Conservation (phyloP, 2,888 invertebrate species). For the Polyommatus iphigenia region DNA sequence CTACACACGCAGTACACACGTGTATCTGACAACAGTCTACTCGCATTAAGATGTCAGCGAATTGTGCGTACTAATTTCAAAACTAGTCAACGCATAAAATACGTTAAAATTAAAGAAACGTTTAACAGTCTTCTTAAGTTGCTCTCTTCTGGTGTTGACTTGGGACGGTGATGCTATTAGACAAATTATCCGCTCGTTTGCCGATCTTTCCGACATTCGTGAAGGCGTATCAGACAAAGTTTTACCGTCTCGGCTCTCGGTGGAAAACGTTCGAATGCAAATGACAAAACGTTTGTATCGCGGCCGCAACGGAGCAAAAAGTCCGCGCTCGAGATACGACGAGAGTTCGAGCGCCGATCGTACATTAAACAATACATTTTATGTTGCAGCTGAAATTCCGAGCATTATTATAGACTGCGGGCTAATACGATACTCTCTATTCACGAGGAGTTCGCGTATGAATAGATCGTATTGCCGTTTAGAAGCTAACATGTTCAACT, state of each 20-base stretch:
- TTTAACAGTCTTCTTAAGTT: background rate
- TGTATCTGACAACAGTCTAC: background rate
- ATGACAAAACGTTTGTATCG: conserved; percentile 7
- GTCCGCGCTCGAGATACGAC: background rate
- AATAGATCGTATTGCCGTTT: background rate
- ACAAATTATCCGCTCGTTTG: background rate
- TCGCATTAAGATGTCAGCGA: background rate
- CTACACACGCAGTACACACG: background rate
- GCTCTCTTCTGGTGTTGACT: background rate
- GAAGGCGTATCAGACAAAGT: background rate
- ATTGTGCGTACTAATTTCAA: background rate
- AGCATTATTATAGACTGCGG: background rate
- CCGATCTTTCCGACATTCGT: background rate
- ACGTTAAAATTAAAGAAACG: background rate
- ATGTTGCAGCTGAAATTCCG: background rate
- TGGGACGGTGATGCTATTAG: background rate
- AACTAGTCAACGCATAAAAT: background rate
- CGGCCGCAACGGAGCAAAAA: background rate
- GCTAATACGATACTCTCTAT: background rate
- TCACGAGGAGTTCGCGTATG: background rate
- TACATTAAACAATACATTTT: background rate
- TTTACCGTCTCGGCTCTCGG: background rate
- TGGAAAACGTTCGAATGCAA: background rate
- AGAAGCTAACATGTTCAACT: background rate
- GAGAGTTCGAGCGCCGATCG: background rate